phyloP scores from a whole-genome alignment of 1,140 invertebrate genomes.

The Lycorma delicatula region DNA sequence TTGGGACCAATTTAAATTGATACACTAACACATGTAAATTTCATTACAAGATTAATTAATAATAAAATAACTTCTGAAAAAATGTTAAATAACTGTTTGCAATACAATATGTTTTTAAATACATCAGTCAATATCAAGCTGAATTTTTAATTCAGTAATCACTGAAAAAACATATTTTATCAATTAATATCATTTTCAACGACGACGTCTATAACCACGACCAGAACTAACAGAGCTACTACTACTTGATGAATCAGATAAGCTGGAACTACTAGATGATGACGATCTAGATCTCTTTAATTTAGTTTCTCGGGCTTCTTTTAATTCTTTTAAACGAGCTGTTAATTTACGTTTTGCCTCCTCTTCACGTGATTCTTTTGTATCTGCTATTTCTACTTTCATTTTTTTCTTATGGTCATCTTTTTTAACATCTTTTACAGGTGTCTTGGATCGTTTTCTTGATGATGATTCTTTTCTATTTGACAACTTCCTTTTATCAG shows the following conservation, averaged over 20 bases:
- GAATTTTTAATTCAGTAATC: no score
- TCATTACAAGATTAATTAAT: no score
- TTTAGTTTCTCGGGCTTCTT: not conserved
- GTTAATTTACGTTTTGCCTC: not conserved
- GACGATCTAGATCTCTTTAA: not conserved
- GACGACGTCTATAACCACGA: not conserved
- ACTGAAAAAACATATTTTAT: no score
- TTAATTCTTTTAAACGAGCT: not conserved
- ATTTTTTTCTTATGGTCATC: not conserved
- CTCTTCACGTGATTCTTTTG: not conserved
- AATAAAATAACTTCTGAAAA: no score
- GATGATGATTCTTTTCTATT: not conserved
- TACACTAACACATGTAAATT: no score
- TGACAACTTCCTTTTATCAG: not conserved
- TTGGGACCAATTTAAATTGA: no score
- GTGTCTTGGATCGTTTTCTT: not conserved
- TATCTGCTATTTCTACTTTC: not conserved
- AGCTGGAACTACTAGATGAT: not conserved
- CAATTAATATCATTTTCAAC: not conserved
- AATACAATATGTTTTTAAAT: no score
- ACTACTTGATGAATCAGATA: not conserved
- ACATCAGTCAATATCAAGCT: no score
- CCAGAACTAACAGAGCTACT: not conserved
- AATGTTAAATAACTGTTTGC: no score
- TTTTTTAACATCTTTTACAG: no score